Evolutionary conservation across 30 jellyfish, hydroid and myxozoan genomes (phyloP).

Genomic region (Chrysaora quinquecirrha): DNA sequence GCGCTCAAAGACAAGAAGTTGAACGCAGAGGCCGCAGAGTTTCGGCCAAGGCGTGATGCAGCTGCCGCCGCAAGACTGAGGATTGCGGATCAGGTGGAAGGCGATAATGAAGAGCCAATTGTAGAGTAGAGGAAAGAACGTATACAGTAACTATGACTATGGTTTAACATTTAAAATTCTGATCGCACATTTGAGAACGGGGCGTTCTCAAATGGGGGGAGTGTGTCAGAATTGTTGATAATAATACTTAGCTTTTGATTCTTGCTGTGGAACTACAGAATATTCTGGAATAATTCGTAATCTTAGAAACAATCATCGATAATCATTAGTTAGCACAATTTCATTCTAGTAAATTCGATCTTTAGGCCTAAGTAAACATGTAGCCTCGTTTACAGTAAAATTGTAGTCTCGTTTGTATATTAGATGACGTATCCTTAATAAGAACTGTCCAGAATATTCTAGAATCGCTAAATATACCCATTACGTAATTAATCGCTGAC

Average conservation of each 20-base stretch:
- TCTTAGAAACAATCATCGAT: too few species aligned
- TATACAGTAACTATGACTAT: not conserved
- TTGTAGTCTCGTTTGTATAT: conserved; percentile 1
- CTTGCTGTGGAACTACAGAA: too few species aligned
- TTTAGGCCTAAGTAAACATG: conserved; percentile 40
- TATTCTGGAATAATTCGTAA: too few species aligned
- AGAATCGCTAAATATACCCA: not conserved
- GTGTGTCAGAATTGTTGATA: too few species aligned
- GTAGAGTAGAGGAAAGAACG: too few species aligned
- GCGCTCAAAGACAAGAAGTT: not conserved
- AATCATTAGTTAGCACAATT: too few species aligned
- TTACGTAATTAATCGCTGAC: conserved; percentile 5
- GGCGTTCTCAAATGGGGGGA: too few species aligned
- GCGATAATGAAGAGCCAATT: too few species aligned
- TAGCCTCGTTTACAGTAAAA: conserved; percentile 15
- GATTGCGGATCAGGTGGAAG: not conserved
- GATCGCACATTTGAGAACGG: too few species aligned
- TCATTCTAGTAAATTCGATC: conserved; percentile 29
- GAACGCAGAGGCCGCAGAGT: not conserved
- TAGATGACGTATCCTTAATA: too few species aligned
- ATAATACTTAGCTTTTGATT: too few species aligned
- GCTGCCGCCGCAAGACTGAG: not conserved
- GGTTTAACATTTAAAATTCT: too few species aligned
- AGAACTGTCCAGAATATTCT: conserved; percentile 14
- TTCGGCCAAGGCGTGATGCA: conserved; percentile 13